Percentiles rank a stretch among this genome's conserved stretches.
These are phyloP conservation scores for Scrobipalpa atriplicella DNA, from an alignment of 2,888 invertebrate species.

Conservation along the genomic window DNA sequence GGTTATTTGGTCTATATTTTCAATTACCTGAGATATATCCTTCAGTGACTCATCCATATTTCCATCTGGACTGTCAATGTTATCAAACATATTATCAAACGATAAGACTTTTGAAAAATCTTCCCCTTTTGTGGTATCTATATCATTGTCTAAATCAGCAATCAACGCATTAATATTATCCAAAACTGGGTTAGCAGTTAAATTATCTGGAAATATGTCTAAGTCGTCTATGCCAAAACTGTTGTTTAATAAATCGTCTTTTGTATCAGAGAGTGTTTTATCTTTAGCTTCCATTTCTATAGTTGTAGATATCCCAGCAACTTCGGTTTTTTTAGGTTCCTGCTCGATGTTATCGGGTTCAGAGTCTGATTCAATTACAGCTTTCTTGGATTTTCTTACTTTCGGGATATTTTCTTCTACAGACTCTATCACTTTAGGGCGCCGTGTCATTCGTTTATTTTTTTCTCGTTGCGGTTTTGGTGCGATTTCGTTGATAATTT, in stretches of 20 bases:
- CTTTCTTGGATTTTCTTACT: slow-evolving; percentile 48
- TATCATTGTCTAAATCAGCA: slow-evolving; percentile 65
- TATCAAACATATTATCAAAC: slow-evolving; percentile 57
- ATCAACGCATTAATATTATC: slow-evolving; percentile 69
- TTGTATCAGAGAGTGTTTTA: background rate
- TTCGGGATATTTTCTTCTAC: slow-evolving; percentile 33
- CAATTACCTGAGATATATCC: slow-evolving; percentile 44
- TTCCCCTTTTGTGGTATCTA: slow-evolving; percentile 51
- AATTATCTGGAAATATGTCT: slow-evolving; percentile 66
- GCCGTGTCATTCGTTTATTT: background rate
- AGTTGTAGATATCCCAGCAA: too few relatives aligned
- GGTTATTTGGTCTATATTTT: slow-evolving; percentile 20
- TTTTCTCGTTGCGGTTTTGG: slow-evolving; percentile 25
- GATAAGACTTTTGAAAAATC: slow-evolving; percentile 55
- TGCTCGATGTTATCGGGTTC: slow-evolving; percentile 44
- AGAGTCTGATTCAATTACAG: slow-evolving; percentile 57
- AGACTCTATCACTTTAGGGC: slow-evolving; percentile 15
- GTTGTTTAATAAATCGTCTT: slow-evolving; percentile 40
- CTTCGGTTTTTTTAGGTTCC: slow-evolving; percentile 14
- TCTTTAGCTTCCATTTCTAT: background rate
- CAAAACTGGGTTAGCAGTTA: slow-evolving; percentile 59
- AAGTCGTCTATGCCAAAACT: slow-evolving; percentile 62
- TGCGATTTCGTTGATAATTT: slow-evolving; percentile 26
- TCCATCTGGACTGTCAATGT: slow-evolving; percentile 45
- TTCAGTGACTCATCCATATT: slow-evolving; percentile 40